Evolutionary conservation across 2,113 vertebrate species (phyloP).

Genomic region (Scortum barcoo): DNA sequence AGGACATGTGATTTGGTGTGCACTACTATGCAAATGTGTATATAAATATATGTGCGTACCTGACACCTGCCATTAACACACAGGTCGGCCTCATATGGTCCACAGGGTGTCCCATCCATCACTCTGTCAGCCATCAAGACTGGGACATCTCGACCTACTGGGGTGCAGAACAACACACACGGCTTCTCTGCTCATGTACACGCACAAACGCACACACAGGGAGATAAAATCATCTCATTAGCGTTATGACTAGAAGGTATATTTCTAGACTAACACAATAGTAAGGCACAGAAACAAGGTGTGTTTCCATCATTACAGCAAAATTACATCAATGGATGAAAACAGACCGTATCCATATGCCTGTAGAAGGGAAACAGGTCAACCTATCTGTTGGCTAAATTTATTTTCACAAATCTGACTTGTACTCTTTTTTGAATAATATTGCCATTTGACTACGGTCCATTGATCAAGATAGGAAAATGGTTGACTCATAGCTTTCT

Average conservation of each 20-base stretch:
- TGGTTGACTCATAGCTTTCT: no score
- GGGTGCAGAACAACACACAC: slow-evolving; percentile 93
- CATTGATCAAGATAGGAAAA: no score
- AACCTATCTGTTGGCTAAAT: no score
- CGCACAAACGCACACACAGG: slow-evolving; percentile 11
- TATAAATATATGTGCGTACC: slow-evolving; percentile 75
- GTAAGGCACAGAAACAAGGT: not conserved
- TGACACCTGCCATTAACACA: slow-evolving; percentile 96
- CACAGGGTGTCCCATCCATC: slow-evolving; percentile 95
- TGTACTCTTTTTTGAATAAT: no score
- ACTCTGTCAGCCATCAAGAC: slow-evolving; percentile 91
- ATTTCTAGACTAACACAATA: not conserved
- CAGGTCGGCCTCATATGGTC: slow-evolving; percentile 94
- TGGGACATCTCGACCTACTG: slow-evolving; percentile 88
- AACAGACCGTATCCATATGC: no score
- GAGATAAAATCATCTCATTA: not conserved
- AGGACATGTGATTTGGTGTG: not conserved
- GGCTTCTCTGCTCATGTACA: slow-evolving; percentile 90
- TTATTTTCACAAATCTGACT: no score
- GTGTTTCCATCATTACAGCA: no score
- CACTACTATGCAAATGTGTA: not conserved
- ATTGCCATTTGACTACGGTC: no score
- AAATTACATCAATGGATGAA: no score
- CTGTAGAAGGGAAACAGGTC: no score
- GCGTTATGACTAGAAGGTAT: not conserved